These are phyloP conservation scores for Leptinotarsa texana DNA, from an alignment of 1,140 invertebrate species.

Conservation along the genomic window DNA sequence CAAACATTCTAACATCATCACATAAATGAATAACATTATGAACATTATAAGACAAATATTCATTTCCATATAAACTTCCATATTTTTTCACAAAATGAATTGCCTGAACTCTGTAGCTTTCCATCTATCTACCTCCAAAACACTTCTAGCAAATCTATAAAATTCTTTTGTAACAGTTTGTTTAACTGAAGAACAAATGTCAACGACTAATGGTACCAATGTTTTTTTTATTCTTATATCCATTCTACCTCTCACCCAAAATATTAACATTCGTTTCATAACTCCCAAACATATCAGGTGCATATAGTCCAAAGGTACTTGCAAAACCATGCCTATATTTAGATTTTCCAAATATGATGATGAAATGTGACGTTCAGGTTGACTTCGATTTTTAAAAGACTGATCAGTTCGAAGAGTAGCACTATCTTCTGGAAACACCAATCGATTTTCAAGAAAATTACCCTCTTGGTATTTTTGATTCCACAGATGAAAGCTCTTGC, in stretches of 20 bases:
- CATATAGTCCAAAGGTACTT: not conserved
- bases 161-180: too few species aligned
- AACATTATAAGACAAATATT: constrained; percentile 22
- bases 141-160: too few species aligned
- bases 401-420: not conserved
- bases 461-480: not conserved
- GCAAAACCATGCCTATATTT: not conserved
- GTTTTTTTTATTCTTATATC: not conserved
- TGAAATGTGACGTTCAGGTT: not conserved
- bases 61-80: constrained; percentile 5
- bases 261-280: not conserved
- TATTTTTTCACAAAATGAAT: not conserved
- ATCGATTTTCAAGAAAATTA: not conserved
- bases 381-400: not conserved
- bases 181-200: too few species aligned
- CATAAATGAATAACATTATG: constrained; percentile 25
- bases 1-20: constrained; percentile 6
- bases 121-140: too few species aligned
- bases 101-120: too few species aligned
- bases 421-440: not conserved
- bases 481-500: not conserved
- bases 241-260: not conserved
- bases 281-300: not conserved
- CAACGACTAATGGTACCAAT: not conserved
- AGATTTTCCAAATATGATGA: not conserved